Conservation (phyloP, 2,797 vertebrate species). For the Taeniopygia guttata region DNA sequence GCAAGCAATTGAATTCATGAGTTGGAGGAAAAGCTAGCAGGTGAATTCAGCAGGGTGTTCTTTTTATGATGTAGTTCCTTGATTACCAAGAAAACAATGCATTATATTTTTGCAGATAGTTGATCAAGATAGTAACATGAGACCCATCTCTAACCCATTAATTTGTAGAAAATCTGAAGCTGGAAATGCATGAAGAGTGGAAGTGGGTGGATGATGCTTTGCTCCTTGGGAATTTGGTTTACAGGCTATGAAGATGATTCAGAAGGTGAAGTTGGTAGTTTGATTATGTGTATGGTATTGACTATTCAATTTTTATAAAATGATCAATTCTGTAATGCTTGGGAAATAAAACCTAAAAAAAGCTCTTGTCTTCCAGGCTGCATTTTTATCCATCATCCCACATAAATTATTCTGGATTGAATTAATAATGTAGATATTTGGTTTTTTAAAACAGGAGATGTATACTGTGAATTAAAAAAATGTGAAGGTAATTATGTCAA, state of each 20-base stretch:
- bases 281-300: not conserved
- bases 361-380: not conserved
- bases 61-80: not conserved
- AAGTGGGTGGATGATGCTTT: not conserved
- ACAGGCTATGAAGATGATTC: not conserved
- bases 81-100: conserved; percentile 1
- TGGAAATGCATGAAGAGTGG: not conserved
- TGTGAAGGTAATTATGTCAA: not conserved
- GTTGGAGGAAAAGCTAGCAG: conserved; percentile 21
- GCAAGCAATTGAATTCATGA: conserved; percentile 37
- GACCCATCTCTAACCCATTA: not conserved
- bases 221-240: not conserved
- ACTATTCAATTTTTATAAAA: not conserved
- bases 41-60: conserved; percentile 36
- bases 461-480: not conserved
- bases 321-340: not conserved
- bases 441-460: not conserved
- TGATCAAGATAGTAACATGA: not conserved
- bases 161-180: not conserved
- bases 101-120: not conserved
- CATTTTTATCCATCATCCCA: not conserved
- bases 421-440: not conserved
- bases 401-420: not conserved
- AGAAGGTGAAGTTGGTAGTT: not conserved
- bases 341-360: not conserved